Evolutionary conservation across 2,888 invertebrate species (phyloP).

Genomic region (Patella ulyssiponensis): DNA sequence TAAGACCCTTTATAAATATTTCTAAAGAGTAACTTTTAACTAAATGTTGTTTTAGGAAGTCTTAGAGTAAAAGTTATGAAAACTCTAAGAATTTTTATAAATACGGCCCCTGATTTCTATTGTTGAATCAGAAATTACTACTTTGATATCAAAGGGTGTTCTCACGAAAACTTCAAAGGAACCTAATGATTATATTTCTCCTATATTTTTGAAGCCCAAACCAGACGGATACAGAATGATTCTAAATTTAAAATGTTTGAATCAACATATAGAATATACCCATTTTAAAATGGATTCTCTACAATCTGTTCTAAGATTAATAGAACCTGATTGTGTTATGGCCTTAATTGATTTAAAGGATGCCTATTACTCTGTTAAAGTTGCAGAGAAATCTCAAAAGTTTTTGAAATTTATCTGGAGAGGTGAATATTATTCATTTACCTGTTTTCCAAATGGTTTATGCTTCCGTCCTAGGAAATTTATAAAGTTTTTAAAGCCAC

Average conservation of each 20-base stretch:
- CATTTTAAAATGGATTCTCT: conserved; percentile 33
- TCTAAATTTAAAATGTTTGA: conserved; percentile 28
- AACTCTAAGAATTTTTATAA: no score
- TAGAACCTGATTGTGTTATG: conserved; percentile 17
- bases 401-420: conserved; percentile 26
- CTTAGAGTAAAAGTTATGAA: no score
- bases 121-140: neutral
- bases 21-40: no score
- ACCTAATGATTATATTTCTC: conserved; percentile 28
- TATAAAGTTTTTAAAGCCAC: neutral
- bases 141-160: neutral
- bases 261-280: conserved; percentile 20
- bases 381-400: conserved; percentile 13
- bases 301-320: conserved; percentile 16
- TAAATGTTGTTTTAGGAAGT: no score
- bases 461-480: neutral
- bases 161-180: neutral
- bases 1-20: no score
- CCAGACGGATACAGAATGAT: conserved; percentile 21
- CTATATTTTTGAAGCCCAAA: conserved; percentile 25
- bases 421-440: conserved; percentile 21
- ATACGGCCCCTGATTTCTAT: no score
- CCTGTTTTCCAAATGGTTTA: conserved; percentile 19
- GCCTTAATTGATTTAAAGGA: conserved; percentile 25
- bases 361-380: conserved; percentile 26